These are phyloP conservation scores for Cremastinae sp. DNA, from an alignment of 2,888 invertebrate species.

Conservation along the genomic window DNA sequence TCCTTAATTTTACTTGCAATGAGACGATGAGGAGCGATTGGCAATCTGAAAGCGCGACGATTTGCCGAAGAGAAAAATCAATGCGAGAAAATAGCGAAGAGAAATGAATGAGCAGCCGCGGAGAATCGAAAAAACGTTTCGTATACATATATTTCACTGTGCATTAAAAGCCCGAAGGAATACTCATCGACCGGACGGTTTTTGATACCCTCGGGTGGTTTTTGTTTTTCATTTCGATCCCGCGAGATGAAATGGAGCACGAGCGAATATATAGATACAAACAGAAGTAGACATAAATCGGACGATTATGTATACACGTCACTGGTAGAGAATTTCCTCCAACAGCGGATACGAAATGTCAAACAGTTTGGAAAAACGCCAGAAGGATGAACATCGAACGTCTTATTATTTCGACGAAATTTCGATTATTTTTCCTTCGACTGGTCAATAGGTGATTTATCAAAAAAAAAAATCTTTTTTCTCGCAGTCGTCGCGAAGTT, in stretches of 20 bases:
- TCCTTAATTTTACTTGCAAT: too few relatives aligned
- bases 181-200: slow-evolving; percentile 15
- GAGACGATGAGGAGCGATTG: too few relatives aligned
- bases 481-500: too few relatives aligned
- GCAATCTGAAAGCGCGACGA: neutral
- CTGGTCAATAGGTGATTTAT: too few relatives aligned
- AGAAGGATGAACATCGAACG: neutral
- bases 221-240: slow-evolving; percentile 8
- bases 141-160: neutral
- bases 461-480: too few relatives aligned
- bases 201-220: slow-evolving; percentile 13
- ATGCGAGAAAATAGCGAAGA: neutral
- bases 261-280: slow-evolving; percentile 1
- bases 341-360: slow-evolving; percentile 6
- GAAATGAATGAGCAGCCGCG: neutral
- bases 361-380: slow-evolving; percentile 25
- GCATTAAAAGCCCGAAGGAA: slow-evolving; percentile 16
- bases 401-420: neutral
- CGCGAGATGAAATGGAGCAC: slow-evolving; percentile 5
- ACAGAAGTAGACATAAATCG: slow-evolving; percentile 26
- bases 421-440: neutral
- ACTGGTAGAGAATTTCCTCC: neutral
- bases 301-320: slow-evolving; percentile 17
- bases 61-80: neutral
- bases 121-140: neutral